A percentile compares a stretch with the other conserved stretches of the same genome.
Conservation (phyloP, 1,140 invertebrate genomes). For the Drosophila pallidifrons region DNA sequence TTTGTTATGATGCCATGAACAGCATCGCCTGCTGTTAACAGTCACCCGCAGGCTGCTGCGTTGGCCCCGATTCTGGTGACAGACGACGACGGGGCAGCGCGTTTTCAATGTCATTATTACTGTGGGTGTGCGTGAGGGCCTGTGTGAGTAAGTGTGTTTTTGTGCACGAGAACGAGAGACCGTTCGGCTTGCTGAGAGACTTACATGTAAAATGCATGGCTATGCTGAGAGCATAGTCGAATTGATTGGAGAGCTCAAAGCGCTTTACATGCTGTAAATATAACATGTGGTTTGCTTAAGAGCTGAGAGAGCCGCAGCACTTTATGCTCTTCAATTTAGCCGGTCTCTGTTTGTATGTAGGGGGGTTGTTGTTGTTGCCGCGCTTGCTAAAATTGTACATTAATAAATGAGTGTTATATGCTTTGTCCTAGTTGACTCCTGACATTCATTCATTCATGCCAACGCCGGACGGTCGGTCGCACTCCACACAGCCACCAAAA, state of each 20-base stretch:
- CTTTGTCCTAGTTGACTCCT: conserved; percentile 83
- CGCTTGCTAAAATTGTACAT: conserved; percentile 70
- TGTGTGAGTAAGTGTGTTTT: neutral
- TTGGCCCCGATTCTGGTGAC: conserved; percentile 66
- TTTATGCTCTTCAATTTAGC: conserved; percentile 35
- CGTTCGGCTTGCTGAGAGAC: conserved; percentile 14
- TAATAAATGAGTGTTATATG: conserved; percentile 82
- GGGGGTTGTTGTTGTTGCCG: conserved; percentile 14
- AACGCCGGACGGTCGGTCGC: conserved; percentile 33
- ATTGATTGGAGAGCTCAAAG: conserved; percentile 68
- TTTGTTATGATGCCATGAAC: conserved; percentile 25
- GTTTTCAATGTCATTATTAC: conserved; percentile 77
- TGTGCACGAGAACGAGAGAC: conserved; percentile 1
- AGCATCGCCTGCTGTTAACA: conserved; percentile 59
- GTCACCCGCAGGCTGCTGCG: conserved; percentile 42
- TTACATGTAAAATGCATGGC: conserved; percentile 33
- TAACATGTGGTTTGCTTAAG: conserved; percentile 31
- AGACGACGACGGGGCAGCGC: conserved; percentile 44
- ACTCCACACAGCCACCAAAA: neutral
- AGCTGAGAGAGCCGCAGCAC: conserved; percentile 33
- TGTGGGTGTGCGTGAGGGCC: conserved; percentile 26
- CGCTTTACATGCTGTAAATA: conserved; percentile 53
- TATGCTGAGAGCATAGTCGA: conserved; percentile 55
- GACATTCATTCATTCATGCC: conserved; percentile 80
- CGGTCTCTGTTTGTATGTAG: conserved; percentile 34